phyloP scores from a whole-genome alignment of 2,797 vertebrate genomes.

The Myiotriccus ornatus region DNA sequence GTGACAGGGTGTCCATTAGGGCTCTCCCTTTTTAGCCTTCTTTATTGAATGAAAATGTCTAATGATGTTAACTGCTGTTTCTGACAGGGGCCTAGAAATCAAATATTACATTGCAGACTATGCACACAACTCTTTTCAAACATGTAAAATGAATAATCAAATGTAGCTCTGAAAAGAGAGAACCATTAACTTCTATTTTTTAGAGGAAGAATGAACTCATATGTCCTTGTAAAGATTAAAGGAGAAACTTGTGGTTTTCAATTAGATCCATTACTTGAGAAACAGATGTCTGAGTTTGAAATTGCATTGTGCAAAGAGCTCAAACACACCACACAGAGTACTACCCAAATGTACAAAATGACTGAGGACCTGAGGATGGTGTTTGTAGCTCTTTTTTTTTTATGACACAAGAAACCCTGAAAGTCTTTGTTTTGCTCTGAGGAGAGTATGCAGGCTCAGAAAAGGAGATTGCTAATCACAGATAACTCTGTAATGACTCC shows the following conservation, averaged over 20 bases:
- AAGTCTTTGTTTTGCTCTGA: slow-evolving; percentile 11
- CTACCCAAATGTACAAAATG: not conserved
- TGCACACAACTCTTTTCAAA: not conserved
- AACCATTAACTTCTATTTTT: not conserved
- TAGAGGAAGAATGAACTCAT: not conserved
- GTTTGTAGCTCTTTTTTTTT: not conserved
- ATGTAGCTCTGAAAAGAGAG: not conserved
- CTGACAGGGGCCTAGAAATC: slow-evolving; percentile 5
- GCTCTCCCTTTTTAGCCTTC: not conserved
- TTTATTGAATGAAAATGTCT: slow-evolving; percentile 38
- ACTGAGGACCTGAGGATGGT: not conserved
- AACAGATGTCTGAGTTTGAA: slow-evolving; percentile 1
- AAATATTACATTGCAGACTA: not conserved
- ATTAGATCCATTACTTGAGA: slow-evolving; percentile 33
- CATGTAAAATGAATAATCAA: slow-evolving; percentile 4
- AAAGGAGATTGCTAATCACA: slow-evolving; percentile 21
- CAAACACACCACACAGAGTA: not conserved
- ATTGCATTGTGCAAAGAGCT: not conserved
- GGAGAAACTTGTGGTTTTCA: not conserved
- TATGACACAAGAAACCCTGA: not conserved
- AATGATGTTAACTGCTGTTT: slow-evolving; percentile 14
- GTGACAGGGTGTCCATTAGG: slow-evolving; percentile 33
- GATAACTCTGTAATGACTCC: slow-evolving; percentile 17
- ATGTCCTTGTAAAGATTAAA: not conserved
- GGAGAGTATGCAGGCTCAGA: not conserved